phyloP scores from a whole-genome alignment of 2,113 vertebrate species.

The Rhipidura dahli region DNA sequence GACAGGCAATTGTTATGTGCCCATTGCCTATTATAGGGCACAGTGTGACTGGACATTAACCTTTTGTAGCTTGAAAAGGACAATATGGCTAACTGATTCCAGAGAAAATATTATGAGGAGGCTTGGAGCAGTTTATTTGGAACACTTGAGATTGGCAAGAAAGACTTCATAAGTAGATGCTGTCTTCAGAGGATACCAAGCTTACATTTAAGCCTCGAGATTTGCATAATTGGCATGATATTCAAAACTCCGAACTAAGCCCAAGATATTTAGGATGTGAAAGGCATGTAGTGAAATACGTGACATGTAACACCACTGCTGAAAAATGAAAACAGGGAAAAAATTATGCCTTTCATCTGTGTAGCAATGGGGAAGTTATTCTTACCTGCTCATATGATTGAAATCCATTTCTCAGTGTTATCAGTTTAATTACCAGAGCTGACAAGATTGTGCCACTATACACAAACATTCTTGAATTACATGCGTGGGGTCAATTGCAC shows the following conservation, averaged over 20 bases:
- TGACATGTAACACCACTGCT: background rate
- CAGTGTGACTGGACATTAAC: background rate
- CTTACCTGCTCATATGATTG: background rate
- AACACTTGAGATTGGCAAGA: background rate
- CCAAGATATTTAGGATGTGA: slow-evolving; percentile 43
- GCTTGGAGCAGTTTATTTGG: background rate
- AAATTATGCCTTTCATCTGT: background rate
- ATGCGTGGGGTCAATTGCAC: background rate
- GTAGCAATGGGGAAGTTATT: background rate
- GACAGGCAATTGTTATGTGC: background rate
- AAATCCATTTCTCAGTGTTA: background rate
- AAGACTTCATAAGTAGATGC: background rate
- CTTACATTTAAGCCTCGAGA: slow-evolving; percentile 58
- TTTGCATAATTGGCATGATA: slow-evolving; percentile 64
- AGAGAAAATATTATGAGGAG: background rate
- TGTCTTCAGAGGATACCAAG: slow-evolving; percentile 36
- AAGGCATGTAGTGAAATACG: background rate
- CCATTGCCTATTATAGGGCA: background rate
- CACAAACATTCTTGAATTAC: background rate
- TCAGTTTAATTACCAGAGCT: background rate
- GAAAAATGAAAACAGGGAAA: background rate
- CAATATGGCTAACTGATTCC: background rate
- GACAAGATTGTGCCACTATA: background rate
- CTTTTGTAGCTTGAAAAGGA: background rate
- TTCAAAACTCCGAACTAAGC: slow-evolving; percentile 43